A percentile compares a stretch with the other conserved stretches of the same genome.
Evolutionary conservation across 37 sponge, comb jelly and placozoan species (phyloP).

Genomic region (Halisarca cf. caerulea): DNA sequence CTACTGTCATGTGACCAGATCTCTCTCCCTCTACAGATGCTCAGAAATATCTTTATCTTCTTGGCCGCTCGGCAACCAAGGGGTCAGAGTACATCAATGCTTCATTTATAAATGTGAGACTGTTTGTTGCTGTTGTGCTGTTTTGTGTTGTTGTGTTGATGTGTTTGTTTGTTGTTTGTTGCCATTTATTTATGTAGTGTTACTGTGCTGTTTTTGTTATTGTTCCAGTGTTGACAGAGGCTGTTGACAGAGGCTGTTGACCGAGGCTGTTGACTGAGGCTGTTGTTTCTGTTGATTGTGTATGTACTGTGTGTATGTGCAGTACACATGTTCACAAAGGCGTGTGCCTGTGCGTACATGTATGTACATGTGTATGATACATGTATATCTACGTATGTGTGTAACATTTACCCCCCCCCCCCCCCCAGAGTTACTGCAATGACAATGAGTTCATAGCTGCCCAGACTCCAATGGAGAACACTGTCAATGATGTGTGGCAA

Average conservation of each 20-base stretch:
- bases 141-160: not conserved
- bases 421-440: slow-evolving; percentile 21
- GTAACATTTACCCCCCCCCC: not conserved
- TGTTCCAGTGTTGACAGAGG: too few relatives aligned
- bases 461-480: slow-evolving; percentile 36
- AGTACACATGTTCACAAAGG: too few relatives aligned
- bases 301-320: too few relatives aligned
- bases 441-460: slow-evolving; percentile 36
- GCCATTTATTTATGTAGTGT: too few relatives aligned
- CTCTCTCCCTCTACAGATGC: slow-evolving; percentile 1
- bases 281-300: too few relatives aligned
- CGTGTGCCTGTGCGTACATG: too few relatives aligned
- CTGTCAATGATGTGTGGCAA: slow-evolving; percentile 33
- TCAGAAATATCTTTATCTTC: slow-evolving; percentile 20
- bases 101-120: slow-evolving; percentile 18
- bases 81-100: slow-evolving; percentile 50
- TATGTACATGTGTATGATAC: too few relatives aligned
- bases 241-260: too few relatives aligned
- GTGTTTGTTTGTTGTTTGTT: not conserved
- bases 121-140: not conserved
- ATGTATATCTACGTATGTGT: not conserved
- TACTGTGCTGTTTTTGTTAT: too few relatives aligned
- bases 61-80: not conserved
- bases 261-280: too few relatives aligned
- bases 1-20: too few relatives aligned